Evolutionary conservation across 2,797 vertebrate genomes (phyloP).

Genomic region (Protonibea diacanthus): DNA sequence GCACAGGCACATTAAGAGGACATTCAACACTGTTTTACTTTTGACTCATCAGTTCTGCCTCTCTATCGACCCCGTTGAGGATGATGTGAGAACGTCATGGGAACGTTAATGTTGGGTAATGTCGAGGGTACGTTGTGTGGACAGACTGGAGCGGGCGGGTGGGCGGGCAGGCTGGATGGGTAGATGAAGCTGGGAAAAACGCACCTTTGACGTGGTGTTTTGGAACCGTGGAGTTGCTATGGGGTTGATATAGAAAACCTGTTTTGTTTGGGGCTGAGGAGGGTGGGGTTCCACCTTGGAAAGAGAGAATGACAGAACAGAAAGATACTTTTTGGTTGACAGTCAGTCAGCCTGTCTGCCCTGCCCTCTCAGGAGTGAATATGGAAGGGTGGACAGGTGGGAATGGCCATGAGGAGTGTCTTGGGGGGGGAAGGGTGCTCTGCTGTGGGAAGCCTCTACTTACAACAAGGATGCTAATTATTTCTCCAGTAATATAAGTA

Average conservation of each 20-base stretch:
- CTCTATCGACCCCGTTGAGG: slow-evolving; percentile 61
- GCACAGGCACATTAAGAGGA: slow-evolving; percentile 31
- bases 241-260: slow-evolving; percentile 92
- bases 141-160: slow-evolving; percentile 79
- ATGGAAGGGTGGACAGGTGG: slow-evolving; percentile 80
- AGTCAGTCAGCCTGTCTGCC: slow-evolving; percentile 80
- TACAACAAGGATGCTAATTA: slow-evolving; percentile 41
- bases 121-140: slow-evolving; percentile 70
- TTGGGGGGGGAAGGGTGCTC: slow-evolving; percentile 28
- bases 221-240: slow-evolving; percentile 90
- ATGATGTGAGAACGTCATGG: slow-evolving; percentile 76
- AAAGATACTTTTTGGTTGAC: slow-evolving; percentile 82
- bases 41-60: slow-evolving; percentile 78
- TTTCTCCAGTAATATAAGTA: slow-evolving; percentile 6
- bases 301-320: slow-evolving; percentile 84
- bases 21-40: slow-evolving; percentile 71
- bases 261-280: slow-evolving; percentile 90
- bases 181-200: slow-evolving; percentile 82
- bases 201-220: slow-evolving; percentile 90
- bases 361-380: slow-evolving; percentile 78
- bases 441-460: slow-evolving; percentile 47
- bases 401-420: slow-evolving; percentile 74
- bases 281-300: slow-evolving; percentile 90
- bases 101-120: slow-evolving; percentile 76
- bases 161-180: slow-evolving; percentile 80